phyloP scores from a whole-genome alignment of 2,888 invertebrate species.

The Scelioninae gen. 1 region DNA sequence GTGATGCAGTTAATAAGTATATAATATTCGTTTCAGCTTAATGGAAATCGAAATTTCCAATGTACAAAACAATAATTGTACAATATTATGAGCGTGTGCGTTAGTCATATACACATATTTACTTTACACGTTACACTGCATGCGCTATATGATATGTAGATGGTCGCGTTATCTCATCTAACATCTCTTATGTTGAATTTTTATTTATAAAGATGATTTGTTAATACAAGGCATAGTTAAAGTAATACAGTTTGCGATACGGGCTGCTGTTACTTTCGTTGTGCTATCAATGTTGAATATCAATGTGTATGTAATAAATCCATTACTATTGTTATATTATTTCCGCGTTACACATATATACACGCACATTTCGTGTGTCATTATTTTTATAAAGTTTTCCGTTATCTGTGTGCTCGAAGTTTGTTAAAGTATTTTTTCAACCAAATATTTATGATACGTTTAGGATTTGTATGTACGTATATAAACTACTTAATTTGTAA shows the following conservation, averaged over 20 bases:
- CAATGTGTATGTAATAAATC: constrained; percentile 44
- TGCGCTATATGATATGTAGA: constrained; percentile 35
- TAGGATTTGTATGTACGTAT: constrained; percentile 10
- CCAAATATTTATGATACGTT: constrained; percentile 28
- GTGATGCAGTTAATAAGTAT: background rate
- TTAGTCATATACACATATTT: constrained; percentile 55
- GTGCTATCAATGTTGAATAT: constrained; percentile 30
- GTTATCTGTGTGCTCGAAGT: constrained; percentile 36
- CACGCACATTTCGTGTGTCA: constrained; percentile 5
- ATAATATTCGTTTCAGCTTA: constrained; percentile 4
- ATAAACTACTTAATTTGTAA: constrained; percentile 5
- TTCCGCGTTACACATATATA: constrained; percentile 29
- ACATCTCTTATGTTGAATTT: constrained; percentile 51
- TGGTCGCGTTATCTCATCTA: constrained; percentile 49
- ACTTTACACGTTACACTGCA: constrained; percentile 50
- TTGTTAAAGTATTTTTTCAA: constrained; percentile 35
- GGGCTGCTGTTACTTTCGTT: constrained; percentile 43
- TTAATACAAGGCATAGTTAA: constrained; percentile 25
- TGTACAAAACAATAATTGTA: constrained; percentile 64
- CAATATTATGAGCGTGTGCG: constrained; percentile 62
- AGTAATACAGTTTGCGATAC: constrained; percentile 38
- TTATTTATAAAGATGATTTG: constrained; percentile 47
- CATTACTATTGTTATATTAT: constrained; percentile 46
- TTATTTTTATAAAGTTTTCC: constrained; percentile 44
- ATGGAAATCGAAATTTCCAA: constrained; percentile 22